These are phyloP conservation scores for Fundulus diaphanus DNA, from an alignment of 2,797 vertebrate species.

Conservation along the genomic window DNA sequence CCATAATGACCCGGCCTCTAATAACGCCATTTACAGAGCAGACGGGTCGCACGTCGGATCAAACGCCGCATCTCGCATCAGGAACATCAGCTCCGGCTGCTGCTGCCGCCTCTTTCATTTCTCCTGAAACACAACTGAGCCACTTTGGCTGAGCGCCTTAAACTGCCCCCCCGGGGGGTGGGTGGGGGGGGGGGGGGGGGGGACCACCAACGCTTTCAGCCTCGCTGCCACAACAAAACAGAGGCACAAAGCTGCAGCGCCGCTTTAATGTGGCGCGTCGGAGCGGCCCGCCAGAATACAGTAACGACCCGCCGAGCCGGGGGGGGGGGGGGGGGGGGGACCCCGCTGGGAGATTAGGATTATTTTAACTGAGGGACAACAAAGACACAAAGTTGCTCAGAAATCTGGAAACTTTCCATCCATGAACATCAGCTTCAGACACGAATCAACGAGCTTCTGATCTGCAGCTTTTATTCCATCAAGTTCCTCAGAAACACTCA, in stretches of 20 bases:
- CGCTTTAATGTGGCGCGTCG: slow-evolving; percentile 37
- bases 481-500: neutral
- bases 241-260: slow-evolving; percentile 87
- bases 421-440: neutral
- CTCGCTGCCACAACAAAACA: slow-evolving; percentile 82
- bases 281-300: slow-evolving; percentile 8
- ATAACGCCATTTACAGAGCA: slow-evolving; percentile 4
- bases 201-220: slow-evolving; percentile 74
- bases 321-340: neutral
- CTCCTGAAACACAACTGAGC: slow-evolving; percentile 16
- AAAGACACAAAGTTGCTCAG: neutral
- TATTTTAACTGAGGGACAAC: neutral
- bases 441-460: neutral
- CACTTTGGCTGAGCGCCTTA: slow-evolving; percentile 30
- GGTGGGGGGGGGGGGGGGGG: slow-evolving; percentile 68
- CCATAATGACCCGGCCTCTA: slow-evolving; percentile 33
- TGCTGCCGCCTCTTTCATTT: slow-evolving; percentile 51
- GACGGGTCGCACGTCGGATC: slow-evolving; percentile 32
- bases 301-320: neutral
- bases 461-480: neutral
- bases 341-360: slow-evolving; percentile 3
- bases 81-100: slow-evolving; percentile 22
- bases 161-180: slow-evolving; percentile 61
- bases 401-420: slow-evolving; percentile 5
- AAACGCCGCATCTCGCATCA: slow-evolving; percentile 39